Evolutionary conservation across 1,140 invertebrate genomes (phyloP).

Genomic region (Parasteatoda tepidariorum): DNA sequence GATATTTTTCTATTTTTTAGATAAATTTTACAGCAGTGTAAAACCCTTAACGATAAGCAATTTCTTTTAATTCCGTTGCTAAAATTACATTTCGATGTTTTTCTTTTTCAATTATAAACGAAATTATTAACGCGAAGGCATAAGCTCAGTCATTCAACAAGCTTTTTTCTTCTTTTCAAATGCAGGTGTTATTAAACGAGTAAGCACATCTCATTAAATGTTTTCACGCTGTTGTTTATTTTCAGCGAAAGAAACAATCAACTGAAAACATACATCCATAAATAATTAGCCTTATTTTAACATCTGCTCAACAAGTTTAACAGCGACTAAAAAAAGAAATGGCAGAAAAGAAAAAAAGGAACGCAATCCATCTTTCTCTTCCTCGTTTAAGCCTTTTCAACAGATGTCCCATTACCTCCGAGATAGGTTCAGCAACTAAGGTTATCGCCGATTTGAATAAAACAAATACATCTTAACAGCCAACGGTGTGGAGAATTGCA

Average conservation of each 20-base stretch:
- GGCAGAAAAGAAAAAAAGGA: not conserved
- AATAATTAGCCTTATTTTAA: not conserved
- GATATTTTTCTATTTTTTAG: too few relatives aligned
- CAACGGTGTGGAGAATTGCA: constrained; percentile 20
- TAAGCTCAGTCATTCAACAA: too few relatives aligned
- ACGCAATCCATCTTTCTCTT: not conserved
- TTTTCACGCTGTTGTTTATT: not conserved
- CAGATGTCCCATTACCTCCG: constrained; percentile 17
- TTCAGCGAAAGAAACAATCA: not conserved
- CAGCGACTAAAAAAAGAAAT: not conserved
- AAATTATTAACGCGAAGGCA: too few relatives aligned
- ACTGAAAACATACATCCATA: not conserved
- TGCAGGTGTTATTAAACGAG: not conserved
- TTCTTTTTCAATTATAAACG: too few relatives aligned
- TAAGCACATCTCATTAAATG: not conserved
- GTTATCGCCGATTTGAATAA: constrained; percentile 36
- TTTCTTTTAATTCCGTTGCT: too few relatives aligned
- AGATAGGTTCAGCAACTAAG: not conserved
- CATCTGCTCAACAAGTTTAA: not conserved
- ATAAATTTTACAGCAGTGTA: too few relatives aligned
- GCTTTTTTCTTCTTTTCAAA: not conserved
- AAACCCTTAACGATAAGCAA: too few relatives aligned
- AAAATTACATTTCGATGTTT: too few relatives aligned
- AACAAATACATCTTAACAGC: constrained; percentile 34
- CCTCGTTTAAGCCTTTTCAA: not conserved